Evolutionary conservation across 2,888 invertebrate genomes (phyloP).

Genomic region (Hemithea aestivaria): DNA sequence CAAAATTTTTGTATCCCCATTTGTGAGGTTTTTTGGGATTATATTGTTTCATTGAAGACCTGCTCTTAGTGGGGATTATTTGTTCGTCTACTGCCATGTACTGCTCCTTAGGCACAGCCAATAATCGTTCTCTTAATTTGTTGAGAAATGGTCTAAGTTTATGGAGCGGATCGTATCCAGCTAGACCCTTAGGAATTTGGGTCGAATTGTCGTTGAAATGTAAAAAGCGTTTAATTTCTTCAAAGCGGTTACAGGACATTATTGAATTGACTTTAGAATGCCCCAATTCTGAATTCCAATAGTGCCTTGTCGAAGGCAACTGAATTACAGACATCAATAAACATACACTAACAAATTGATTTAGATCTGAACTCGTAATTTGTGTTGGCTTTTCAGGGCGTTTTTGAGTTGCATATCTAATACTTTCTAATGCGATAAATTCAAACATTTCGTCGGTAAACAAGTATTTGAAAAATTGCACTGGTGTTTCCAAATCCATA

Average conservation of each 20-base stretch:
- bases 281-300: neutral
- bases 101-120: constrained; percentile 26
- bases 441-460: constrained; percentile 11
- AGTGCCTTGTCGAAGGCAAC: constrained; percentile 2
- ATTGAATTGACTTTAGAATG: neutral
- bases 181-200: constrained; percentile 11
- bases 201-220: constrained; percentile 6
- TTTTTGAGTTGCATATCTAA: constrained; percentile 6
- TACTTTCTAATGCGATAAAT: constrained; percentile 4
- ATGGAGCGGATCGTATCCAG: constrained; percentile 4
- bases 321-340: constrained; percentile 5
- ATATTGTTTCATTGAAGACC: no score
- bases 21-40: constrained; percentile 32
- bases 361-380: constrained; percentile 1
- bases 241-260: constrained; percentile 8
- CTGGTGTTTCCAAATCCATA: constrained; percentile 5
- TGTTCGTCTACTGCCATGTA: no score
- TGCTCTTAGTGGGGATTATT: no score
- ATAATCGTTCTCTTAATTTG: constrained; percentile 15
- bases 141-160: constrained; percentile 8
- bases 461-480: constrained; percentile 10
- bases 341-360: constrained; percentile 6
- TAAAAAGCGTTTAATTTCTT: constrained; percentile 7
- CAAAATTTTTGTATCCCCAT: constrained; percentile 38
- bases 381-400: constrained; percentile 4